A percentile compares a stretch with the other conserved stretches of the same genome.
Evolutionary conservation across 2,113 vertebrate species (phyloP).

Genomic region (Sciurus niger): DNA sequence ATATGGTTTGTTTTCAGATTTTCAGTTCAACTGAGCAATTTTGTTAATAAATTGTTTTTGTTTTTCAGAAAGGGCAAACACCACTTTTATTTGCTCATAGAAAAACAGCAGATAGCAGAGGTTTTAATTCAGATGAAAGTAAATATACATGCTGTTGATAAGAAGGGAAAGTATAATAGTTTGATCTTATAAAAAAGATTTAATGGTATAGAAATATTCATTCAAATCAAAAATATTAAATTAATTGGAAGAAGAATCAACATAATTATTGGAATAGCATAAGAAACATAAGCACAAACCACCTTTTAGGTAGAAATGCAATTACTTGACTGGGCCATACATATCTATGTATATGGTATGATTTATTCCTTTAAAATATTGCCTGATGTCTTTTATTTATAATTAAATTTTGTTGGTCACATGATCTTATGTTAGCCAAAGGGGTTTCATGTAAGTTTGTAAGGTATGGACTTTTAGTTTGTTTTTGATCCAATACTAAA

Average conservation of each 20-base stretch:
- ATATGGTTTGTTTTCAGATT: neutral
- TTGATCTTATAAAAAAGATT: neutral
- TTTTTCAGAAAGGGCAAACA: conserved; percentile 91
- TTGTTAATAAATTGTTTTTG: neutral
- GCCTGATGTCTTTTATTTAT: neutral
- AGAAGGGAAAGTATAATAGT: conserved; percentile 81
- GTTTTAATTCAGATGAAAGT: conserved; percentile 91
- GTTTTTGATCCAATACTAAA: neutral
- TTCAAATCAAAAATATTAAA: neutral
- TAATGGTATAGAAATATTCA: neutral
- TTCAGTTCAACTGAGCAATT: neutral
- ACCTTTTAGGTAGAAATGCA: neutral
- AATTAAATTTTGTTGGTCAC: neutral
- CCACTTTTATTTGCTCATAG: conserved; percentile 89
- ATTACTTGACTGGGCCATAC: neutral
- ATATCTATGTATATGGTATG: neutral
- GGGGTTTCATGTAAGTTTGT: neutral
- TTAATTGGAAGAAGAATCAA: neutral
- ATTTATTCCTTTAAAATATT: neutral
- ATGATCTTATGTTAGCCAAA: neutral
- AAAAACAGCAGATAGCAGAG: conserved; percentile 91
- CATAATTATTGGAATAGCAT: neutral
- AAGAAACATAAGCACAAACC: neutral
- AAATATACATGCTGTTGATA: conserved; percentile 89
- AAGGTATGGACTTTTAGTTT: neutral